Conservation (phyloP, 2,113 vertebrate genomes). For the Carassius carassius region DNA sequence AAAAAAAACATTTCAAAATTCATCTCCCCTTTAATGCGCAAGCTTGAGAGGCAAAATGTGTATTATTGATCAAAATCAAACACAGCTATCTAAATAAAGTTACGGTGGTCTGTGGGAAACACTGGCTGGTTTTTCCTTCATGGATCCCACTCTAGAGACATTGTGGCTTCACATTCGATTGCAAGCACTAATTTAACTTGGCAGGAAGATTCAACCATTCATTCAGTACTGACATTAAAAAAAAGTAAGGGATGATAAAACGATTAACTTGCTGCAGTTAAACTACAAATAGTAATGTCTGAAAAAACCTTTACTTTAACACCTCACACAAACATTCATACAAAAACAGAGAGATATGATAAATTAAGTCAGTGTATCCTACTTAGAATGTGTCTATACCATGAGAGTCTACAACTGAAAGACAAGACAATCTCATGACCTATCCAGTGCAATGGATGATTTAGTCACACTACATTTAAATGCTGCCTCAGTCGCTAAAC, state of each 20-base stretch:
- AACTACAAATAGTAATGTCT: neutral
- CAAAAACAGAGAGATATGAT: neutral
- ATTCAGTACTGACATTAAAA: neutral
- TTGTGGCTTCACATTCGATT: slow-evolving; percentile 24
- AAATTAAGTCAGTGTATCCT: neutral
- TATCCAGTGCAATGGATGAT: neutral
- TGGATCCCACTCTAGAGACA: slow-evolving; percentile 5
- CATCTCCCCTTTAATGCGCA: neutral
- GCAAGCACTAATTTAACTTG: slow-evolving; percentile 35
- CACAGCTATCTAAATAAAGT: slow-evolving; percentile 30
- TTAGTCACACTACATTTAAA: neutral
- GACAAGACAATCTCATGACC: neutral
- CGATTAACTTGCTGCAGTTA: slow-evolving; percentile 15
- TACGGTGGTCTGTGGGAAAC: neutral
- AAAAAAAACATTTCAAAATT: neutral
- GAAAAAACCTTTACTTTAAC: neutral
- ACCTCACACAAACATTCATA: neutral
- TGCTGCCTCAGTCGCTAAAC: neutral
- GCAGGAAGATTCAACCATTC: slow-evolving; percentile 12
- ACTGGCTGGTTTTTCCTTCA: slow-evolving; percentile 3
- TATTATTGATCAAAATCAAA: slow-evolving; percentile 17
- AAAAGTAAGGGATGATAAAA: neutral
- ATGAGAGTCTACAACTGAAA: neutral
- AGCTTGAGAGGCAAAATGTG: neutral
- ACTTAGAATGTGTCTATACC: neutral